phyloP scores from a whole-genome alignment of 1,140 invertebrate species.

The Apis mellifera region Amel_HAv3.1 CM009945.2:357001-357500 shows the following conservation, averaged over 20 bases:
- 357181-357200: slow-evolving; percentile 56
- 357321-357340: slow-evolving; percentile 35
- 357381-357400: slow-evolving; percentile 39
- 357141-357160: slow-evolving; percentile 36
- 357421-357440: not conserved
- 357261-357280: slow-evolving; percentile 62
- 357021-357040: too few relatives aligned
- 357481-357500: too few relatives aligned
- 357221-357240: too few relatives aligned
- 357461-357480: too few relatives aligned
- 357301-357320: slow-evolving; percentile 33
- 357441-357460: not conserved
- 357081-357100: too few relatives aligned
- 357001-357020: too few relatives aligned
- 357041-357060: too few relatives aligned
- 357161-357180: not conserved
- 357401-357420: slow-evolving; percentile 9
- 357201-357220: slow-evolving; percentile 56
- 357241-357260: slow-evolving; percentile 40
- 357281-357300: slow-evolving; percentile 48
- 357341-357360: slow-evolving; percentile 64
- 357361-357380: slow-evolving; percentile 47
- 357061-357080: too few relatives aligned
- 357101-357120: too few relatives aligned
- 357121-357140: slow-evolving; percentile 1